A percentile compares a stretch with the other conserved stretches of the same genome.
Evolutionary conservation across 2,888 invertebrate species (phyloP).

Genomic region (Limnephilus lunatus): DNA sequence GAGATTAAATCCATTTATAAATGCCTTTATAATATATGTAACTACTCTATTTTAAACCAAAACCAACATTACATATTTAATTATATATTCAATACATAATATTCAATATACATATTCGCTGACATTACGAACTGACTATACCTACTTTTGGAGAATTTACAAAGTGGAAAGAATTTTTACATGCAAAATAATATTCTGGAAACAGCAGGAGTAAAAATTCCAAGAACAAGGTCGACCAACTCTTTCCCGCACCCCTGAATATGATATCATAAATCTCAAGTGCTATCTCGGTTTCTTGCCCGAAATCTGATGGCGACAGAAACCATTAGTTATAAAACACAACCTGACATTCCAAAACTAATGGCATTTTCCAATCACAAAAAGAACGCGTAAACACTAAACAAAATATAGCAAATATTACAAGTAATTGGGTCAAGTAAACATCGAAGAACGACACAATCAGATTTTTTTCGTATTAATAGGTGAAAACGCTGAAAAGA

Average conservation of each 20-base stretch:
- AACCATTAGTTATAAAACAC: conserved; percentile 18
- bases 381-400: background rate
- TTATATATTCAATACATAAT: too few species aligned
- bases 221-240: background rate
- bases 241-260: background rate
- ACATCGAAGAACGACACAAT: background rate
- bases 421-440: background rate
- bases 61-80: too few species aligned
- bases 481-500: background rate
- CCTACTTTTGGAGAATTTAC: background rate
- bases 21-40: too few species aligned
- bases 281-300: background rate
- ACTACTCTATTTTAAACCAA: too few species aligned
- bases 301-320: conserved; percentile 13
- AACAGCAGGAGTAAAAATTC: background rate
- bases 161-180: background rate
- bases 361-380: background rate
- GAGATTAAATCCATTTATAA: too few species aligned
- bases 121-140: too few species aligned
- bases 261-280: background rate
- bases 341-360: conserved; percentile 1
- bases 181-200: background rate
- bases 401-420: background rate
- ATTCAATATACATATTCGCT: too few species aligned
- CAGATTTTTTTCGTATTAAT: background rate